Evolutionary conservation across 2,113 vertebrate genomes (phyloP).

Genomic region (Lepisosteus osseus): DNA sequence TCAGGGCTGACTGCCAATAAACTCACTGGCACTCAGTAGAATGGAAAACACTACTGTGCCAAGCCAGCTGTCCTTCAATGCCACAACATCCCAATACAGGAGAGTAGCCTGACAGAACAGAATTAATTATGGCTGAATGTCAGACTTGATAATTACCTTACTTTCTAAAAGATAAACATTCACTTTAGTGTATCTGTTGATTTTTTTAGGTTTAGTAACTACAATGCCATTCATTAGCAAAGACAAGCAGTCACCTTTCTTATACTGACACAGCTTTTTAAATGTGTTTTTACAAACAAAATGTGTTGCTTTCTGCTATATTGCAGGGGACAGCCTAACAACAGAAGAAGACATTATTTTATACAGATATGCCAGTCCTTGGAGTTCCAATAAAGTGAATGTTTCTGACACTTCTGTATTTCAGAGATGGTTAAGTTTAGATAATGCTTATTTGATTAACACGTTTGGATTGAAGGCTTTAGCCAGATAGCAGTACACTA

Average conservation of each 20-base stretch:
- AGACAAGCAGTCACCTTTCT: not conserved
- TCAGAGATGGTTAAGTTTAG: no score
- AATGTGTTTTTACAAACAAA: no score
- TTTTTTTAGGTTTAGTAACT: not conserved
- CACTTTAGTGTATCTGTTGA: constrained; percentile 7
- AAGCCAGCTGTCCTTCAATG: constrained; percentile 27
- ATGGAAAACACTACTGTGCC: constrained; percentile 1
- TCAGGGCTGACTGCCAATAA: constrained; percentile 14
- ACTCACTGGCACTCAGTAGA: constrained; percentile 19
- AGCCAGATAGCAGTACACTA: no score
- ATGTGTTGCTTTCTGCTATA: no score
- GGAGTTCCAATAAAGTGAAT: no score
- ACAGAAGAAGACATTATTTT: no score
- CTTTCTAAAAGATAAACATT: not conserved
- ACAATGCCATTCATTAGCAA: not conserved
- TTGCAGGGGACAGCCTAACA: no score
- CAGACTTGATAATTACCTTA: constrained; percentile 23
- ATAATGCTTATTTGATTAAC: no score
- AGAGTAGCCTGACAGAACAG: constrained; percentile 16
- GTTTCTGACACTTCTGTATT: no score
- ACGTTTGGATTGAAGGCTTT: no score
- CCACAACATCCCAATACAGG: not conserved
- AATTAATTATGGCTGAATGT: constrained; percentile 22
- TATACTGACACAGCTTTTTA: not conserved
- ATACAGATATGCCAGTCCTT: no score